Conservation (phyloP, 1,140 invertebrate genomes). For the Drosophila pruinosa region DNA sequence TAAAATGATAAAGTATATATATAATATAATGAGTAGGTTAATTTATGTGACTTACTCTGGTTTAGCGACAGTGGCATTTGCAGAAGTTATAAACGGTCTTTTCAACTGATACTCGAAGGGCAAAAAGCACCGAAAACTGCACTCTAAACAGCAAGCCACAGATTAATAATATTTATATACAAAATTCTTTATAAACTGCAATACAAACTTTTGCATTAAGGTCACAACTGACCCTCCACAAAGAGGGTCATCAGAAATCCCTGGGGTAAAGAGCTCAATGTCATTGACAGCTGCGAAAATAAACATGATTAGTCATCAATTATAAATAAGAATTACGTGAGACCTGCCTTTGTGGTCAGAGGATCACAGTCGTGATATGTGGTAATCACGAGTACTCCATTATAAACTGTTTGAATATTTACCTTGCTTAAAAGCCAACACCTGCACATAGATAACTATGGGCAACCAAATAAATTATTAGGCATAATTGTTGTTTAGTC, state of each 20-base stretch:
- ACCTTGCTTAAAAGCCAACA: conserved; percentile 94
- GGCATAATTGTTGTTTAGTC: not conserved
- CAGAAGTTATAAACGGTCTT: conserved; percentile 70
- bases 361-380: conserved; percentile 94
- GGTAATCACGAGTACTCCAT: conserved; percentile 92
- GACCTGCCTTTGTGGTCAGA: conserved; percentile 85
- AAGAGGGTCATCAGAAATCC: conserved; percentile 92
- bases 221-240: conserved; percentile 90
- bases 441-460: conserved; percentile 95
- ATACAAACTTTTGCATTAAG: conserved; percentile 87
- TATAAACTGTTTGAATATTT: conserved; percentile 84
- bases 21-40: not conserved
- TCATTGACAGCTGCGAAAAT: conserved; percentile 85
- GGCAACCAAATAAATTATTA: conserved; percentile 92
- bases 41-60: conserved; percentile 38
- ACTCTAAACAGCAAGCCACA: conserved; percentile 84
- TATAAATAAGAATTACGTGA: conserved; percentile 27
- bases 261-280: conserved; percentile 87
- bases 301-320: not conserved
- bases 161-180: not conserved
- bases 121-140: conserved; percentile 88
- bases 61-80: conserved; percentile 52
- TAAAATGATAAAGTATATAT: not conserved
- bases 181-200: not conserved
- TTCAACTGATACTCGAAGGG: conserved; percentile 86